Evolutionary conservation across 2,113 vertebrate species (phyloP).

Genomic region (Hystrix brachyura): DNA sequence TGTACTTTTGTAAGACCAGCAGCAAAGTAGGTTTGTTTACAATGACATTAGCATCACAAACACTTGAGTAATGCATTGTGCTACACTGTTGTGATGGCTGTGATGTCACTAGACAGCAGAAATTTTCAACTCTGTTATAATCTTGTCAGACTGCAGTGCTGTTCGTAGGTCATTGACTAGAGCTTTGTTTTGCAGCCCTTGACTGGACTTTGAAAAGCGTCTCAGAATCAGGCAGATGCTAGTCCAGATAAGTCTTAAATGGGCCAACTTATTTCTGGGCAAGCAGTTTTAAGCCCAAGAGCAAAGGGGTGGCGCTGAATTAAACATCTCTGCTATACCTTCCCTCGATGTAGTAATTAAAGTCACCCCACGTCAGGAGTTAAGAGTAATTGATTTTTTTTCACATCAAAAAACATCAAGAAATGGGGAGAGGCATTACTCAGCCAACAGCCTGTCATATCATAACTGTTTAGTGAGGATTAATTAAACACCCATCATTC

Average conservation of each 20-base stretch:
- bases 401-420: background rate
- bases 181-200: background rate
- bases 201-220: slow-evolving; percentile 18
- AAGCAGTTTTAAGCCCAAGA: background rate
- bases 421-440: slow-evolving; percentile 23
- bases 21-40: background rate
- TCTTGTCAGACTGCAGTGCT: background rate
- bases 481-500: background rate
- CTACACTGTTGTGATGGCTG: background rate
- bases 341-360: slow-evolving; percentile 6
- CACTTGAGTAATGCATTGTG: background rate
- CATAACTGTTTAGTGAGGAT: background rate
- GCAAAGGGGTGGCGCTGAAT: background rate
- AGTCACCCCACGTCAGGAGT: background rate
- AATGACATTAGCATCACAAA: background rate
- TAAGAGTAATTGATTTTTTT: slow-evolving; percentile 45
- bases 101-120: background rate
- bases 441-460: background rate
- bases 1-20: background rate
- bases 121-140: background rate
- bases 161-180: background rate
- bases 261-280: background rate
- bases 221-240: background rate
- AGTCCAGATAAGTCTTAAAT: background rate
- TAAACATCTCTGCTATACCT: background rate